phyloP scores from a whole-genome alignment of 2,888 invertebrate species.

The Meandrusa payeni region DNA sequence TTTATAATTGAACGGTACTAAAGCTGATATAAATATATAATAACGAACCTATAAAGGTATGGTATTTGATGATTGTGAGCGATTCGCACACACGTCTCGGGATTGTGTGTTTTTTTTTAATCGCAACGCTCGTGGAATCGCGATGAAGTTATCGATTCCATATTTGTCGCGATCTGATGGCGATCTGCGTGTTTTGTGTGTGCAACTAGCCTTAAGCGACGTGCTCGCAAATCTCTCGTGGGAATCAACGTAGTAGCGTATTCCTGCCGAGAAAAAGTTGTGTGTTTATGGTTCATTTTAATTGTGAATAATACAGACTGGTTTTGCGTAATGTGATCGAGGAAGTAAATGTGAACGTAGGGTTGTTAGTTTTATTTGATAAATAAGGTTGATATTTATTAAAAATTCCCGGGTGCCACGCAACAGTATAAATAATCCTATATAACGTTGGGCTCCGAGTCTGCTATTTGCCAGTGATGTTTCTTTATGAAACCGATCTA shows the following conservation, averaged over 20 bases:
- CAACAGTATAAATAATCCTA: no score
- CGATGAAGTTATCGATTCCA: slow-evolving; percentile 23
- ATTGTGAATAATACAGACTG: not conserved
- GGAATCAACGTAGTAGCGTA: slow-evolving; percentile 2
- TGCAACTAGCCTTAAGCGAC: slow-evolving; percentile 11
- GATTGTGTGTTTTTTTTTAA: slow-evolving; percentile 12
- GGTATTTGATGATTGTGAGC: slow-evolving; percentile 11
- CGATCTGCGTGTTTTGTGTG: slow-evolving; percentile 14
- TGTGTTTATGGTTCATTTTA: not conserved
- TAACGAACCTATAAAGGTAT: not conserved
- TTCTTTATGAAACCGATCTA: no score
- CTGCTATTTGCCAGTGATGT: no score
- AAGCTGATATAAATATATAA: no score
- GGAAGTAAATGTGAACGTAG: not conserved
- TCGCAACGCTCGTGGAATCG: slow-evolving; percentile 17
- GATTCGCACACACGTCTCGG: slow-evolving; percentile 5
- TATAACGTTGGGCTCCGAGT: no score
- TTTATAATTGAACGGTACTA: no score
- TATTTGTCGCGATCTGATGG: slow-evolving; percentile 18
- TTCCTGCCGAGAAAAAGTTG: slow-evolving; percentile 8
- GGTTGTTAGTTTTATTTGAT: no score
- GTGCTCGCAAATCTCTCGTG: slow-evolving; percentile 19
- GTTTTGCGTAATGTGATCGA: not conserved
- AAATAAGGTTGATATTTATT: no score
- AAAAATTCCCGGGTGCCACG: no score